Percentiles rank a stretch among this genome's conserved stretches.
These are phyloP conservation scores for Crotalus tigris DNA, from an alignment of 2,113 vertebrate species.

Conservation along the genomic window DNA sequence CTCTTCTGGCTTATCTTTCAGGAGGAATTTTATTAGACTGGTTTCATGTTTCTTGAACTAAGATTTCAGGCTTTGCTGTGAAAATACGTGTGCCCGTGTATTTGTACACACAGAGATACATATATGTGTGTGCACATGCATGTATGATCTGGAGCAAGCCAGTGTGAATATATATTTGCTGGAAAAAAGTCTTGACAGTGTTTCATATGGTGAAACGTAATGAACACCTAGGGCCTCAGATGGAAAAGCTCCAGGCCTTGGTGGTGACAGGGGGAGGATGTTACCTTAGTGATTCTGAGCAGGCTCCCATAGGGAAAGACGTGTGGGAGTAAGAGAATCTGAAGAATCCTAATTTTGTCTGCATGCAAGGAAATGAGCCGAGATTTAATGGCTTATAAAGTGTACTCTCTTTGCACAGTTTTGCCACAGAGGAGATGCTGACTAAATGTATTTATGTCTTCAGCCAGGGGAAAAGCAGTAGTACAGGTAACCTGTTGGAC, in stretches of 20 bases:
- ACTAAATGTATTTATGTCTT: not conserved
- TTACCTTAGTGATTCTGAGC: not conserved
- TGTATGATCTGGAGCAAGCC: not conserved
- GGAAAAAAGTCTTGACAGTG: not conserved
- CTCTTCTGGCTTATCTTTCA: not conserved
- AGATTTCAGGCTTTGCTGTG: not conserved
- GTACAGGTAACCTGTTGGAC: slow-evolving; percentile 93
- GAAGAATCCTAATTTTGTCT: not conserved
- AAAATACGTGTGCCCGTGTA: not conserved
- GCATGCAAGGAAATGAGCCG: not conserved
- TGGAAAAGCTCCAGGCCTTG: not conserved
- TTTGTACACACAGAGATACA: not conserved
- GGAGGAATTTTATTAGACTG: not conserved
- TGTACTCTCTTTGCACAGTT: not conserved
- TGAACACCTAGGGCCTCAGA: not conserved
- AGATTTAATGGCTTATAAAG: not conserved
- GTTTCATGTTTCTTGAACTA: not conserved
- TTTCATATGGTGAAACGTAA: not conserved
- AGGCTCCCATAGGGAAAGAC: not conserved
- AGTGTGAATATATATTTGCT: rapidly evolving
- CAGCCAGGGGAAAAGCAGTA: slow-evolving; percentile 93
- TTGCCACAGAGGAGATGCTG: not conserved
- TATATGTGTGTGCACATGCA: not conserved
- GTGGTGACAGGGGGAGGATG: not conserved
- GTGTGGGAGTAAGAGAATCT: not conserved